phyloP scores from a whole-genome alignment of 1,140 invertebrate species.

The Drosophila bifasciata region DNA sequence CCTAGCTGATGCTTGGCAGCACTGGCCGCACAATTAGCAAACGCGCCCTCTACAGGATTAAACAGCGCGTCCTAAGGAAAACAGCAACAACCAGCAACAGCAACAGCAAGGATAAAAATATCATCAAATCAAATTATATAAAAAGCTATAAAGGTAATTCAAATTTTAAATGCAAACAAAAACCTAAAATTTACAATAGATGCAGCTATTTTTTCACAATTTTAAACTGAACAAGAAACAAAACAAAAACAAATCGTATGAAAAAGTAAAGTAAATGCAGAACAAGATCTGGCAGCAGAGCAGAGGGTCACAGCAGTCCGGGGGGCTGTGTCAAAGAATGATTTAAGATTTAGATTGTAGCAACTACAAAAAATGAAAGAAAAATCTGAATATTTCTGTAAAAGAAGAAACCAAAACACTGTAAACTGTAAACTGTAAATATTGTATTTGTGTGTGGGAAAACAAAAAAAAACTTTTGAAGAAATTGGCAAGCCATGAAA shows the following conservation, averaged over 20 bases:
- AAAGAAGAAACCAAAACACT: constrained; percentile 6
- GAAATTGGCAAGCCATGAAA: constrained; percentile 40
- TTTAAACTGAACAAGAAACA: constrained; percentile 65
- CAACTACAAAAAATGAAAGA: too few species aligned
- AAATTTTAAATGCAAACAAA: constrained; percentile 68
- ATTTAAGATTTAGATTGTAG: constrained; percentile 37
- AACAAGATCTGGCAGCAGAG: constrained; percentile 6
- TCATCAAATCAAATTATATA: constrained; percentile 77
- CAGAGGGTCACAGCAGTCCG: background rate
- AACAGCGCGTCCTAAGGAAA: too few species aligned
- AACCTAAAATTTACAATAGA: constrained; percentile 72
- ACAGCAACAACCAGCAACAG: constrained; percentile 37
- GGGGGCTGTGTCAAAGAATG: constrained; percentile 21
- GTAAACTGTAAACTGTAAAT: constrained; percentile 66
- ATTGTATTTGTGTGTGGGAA: constrained; percentile 69
- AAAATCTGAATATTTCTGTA: too few species aligned
- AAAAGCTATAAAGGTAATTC: constrained; percentile 62
- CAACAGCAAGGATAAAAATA: constrained; percentile 24
- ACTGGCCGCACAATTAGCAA: too few species aligned
- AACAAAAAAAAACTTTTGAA: constrained; percentile 39
- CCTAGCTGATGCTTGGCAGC: background rate
- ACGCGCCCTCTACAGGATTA: too few species aligned
- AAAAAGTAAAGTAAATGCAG: constrained; percentile 13
- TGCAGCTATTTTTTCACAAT: constrained; percentile 83
- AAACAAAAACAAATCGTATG: constrained; percentile 29